These are phyloP conservation scores for Lagocephalus sceleratus DNA, from an alignment of 2,797 vertebrate genomes.

Conservation along the genomic window DNA sequence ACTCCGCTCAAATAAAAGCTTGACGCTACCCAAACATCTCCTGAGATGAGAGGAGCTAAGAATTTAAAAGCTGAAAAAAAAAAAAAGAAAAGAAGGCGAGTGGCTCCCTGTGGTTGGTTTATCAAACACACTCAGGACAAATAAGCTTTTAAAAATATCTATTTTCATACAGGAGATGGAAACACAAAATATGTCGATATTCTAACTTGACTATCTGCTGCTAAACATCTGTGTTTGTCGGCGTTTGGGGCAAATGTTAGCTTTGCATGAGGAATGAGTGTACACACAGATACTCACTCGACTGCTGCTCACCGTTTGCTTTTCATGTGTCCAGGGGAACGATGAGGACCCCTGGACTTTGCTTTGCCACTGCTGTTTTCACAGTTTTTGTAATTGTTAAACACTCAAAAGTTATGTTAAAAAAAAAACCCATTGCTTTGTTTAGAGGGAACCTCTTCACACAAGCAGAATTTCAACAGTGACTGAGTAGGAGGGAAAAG, in stretches of 20 bases:
- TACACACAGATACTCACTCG: slow-evolving; percentile 72
- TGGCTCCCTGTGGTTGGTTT: slow-evolving; percentile 58
- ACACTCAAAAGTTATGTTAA: not conserved
- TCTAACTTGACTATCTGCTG: slow-evolving; percentile 72
- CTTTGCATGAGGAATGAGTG: slow-evolving; percentile 66
- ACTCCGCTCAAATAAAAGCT: slow-evolving; percentile 50
- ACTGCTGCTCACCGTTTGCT: slow-evolving; percentile 69
- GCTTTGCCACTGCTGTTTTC: slow-evolving; percentile 41
- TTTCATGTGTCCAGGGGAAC: slow-evolving; percentile 50
- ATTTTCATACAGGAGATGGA: slow-evolving; percentile 76
- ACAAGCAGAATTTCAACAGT: slow-evolving; percentile 35
- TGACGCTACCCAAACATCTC: slow-evolving; percentile 38
- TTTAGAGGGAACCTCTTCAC: slow-evolving; percentile 43
- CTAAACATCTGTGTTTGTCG: slow-evolving; percentile 76
- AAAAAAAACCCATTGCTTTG: slow-evolving; percentile 45
- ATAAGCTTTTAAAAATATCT: slow-evolving; percentile 65
- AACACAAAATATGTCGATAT: slow-evolving; percentile 68
- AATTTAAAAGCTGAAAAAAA: slow-evolving; percentile 26
- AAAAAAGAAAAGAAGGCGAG: not conserved
- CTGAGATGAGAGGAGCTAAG: slow-evolving; percentile 21
- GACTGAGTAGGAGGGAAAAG: slow-evolving; percentile 18
- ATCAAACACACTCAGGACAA: slow-evolving; percentile 78
- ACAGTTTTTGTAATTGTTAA: slow-evolving; percentile 35
- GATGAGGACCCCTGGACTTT: slow-evolving; percentile 30
- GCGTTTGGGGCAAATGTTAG: slow-evolving; percentile 71